phyloP scores from a whole-genome alignment of 2,113 vertebrate genomes.

The Carollia perspicillata region DNA sequence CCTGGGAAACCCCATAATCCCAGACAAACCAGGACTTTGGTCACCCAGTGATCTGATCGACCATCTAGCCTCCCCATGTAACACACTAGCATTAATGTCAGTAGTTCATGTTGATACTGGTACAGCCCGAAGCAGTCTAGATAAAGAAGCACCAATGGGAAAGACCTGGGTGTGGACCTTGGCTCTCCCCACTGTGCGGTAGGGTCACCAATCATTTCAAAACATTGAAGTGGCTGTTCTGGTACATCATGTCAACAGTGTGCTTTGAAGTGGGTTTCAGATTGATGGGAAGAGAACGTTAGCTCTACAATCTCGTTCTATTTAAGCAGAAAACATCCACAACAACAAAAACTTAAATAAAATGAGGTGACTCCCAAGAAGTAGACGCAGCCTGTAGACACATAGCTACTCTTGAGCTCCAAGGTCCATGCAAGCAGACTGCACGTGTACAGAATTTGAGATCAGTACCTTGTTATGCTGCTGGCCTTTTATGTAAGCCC shows the following conservation, averaged over 20 bases:
- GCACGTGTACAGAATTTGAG: background rate
- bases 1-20: background rate
- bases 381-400: background rate
- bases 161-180: background rate
- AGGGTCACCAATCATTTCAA: background rate
- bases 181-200: background rate
- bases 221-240: background rate
- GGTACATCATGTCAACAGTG: background rate
- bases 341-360: background rate
- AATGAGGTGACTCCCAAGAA: background rate
- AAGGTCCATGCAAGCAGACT: background rate
- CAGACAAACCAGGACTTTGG: background rate
- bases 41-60: background rate
- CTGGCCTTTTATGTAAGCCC: background rate
- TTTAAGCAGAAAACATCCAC: background rate
- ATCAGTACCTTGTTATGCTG: background rate
- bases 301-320: background rate
- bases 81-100: background rate
- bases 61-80: background rate
- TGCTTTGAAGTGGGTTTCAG: background rate
- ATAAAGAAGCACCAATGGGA: background rate
- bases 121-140: background rate
- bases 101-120: background rate
- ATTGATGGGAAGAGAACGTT: background rate
- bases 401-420: background rate